Conservation (phyloP, 2,797 vertebrate genomes). For the Arctocebus calabarensis region DNA sequence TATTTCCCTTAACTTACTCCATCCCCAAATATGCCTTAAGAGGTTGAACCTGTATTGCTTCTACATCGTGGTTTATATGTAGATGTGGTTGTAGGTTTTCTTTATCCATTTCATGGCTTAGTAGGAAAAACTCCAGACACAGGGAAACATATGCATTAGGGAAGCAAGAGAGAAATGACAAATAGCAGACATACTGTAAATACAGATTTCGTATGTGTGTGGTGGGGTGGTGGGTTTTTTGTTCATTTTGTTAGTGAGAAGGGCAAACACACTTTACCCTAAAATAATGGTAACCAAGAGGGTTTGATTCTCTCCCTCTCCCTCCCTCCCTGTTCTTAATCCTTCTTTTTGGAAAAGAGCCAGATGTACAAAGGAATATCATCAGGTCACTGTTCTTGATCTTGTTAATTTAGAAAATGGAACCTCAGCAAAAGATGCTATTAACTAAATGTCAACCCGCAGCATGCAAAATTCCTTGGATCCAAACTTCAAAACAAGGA, state of each 20-base stretch:
- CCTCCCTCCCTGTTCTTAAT: not conserved
- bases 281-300: constrained; percentile 37
- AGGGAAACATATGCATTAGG: not conserved
- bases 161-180: constrained; percentile 6
- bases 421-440: constrained; percentile 76
- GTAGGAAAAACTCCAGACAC: not conserved
- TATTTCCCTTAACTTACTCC: not conserved
- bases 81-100: not conserved
- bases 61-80: not conserved
- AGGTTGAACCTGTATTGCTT: constrained; percentile 30
- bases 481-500: constrained; percentile 70
- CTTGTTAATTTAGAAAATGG: constrained; percentile 83
- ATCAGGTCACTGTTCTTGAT: constrained; percentile 82
- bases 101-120: constrained; percentile 29
- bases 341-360: constrained; percentile 73
- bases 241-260: constrained; percentile 52
- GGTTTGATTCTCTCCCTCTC: not conserved
- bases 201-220: not conserved
- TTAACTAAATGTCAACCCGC: constrained; percentile 80
- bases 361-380: constrained; percentile 77
- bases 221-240: not conserved
- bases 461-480: constrained; percentile 77
- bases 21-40: not conserved
- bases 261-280: constrained; percentile 14
- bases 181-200: not conserved